phyloP scores from a whole-genome alignment of 2,888 invertebrate genomes.

The Nomada fucata region DNA sequence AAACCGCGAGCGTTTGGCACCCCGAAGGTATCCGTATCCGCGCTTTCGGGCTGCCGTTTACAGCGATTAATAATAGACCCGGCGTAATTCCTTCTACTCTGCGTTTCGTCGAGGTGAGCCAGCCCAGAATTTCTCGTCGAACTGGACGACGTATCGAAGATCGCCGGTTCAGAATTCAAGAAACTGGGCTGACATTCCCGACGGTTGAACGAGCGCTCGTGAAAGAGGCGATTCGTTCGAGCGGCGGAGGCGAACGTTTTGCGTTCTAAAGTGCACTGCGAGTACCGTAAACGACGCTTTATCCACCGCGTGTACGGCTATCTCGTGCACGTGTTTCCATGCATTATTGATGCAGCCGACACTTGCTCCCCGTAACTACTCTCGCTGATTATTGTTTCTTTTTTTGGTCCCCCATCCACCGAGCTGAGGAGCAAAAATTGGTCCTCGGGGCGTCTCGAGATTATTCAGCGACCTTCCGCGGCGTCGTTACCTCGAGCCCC shows the following conservation, averaged over 20 bases:
- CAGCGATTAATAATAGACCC: slow-evolving; percentile 21
- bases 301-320: slow-evolving; percentile 39
- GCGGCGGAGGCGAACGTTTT: background rate
- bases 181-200: slow-evolving; percentile 10
- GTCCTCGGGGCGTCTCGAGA: slow-evolving; percentile 44
- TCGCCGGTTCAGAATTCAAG: slow-evolving; percentile 1
- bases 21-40: background rate
- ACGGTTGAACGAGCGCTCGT: background rate
- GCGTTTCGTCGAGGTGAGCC: background rate
- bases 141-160: background rate
- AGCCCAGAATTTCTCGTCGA: background rate
- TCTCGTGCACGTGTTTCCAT: slow-evolving; percentile 53
- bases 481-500: slow-evolving; percentile 50
- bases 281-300: slow-evolving; percentile 48
- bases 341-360: slow-evolving; percentile 59
- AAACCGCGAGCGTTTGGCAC: slow-evolving; percentile 7
- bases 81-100: slow-evolving; percentile 16
- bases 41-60: slow-evolving; percentile 5
- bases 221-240: slow-evolving; percentile 5
- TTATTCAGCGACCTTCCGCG: slow-evolving; percentile 54
- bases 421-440: slow-evolving; percentile 44
- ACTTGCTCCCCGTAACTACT: slow-evolving; percentile 47
- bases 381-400: slow-evolving; percentile 29
- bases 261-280: slow-evolving; percentile 37
- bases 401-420: slow-evolving; percentile 5